phyloP scores from a whole-genome alignment of 1,140 invertebrate genomes.

The Riptortus pedestris region DNA sequence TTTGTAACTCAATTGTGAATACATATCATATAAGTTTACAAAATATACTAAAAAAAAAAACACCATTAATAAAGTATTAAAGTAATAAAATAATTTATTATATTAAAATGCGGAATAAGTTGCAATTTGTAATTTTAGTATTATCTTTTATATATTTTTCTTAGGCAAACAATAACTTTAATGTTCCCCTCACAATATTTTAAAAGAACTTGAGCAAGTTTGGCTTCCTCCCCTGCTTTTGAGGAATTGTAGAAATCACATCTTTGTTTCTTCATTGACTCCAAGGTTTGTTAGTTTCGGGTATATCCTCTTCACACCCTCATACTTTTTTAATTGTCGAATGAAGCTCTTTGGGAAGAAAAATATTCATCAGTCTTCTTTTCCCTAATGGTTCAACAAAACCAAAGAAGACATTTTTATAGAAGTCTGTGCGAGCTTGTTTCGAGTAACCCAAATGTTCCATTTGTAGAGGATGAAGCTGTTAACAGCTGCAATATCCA shows the following conservation, averaged over 20 bases:
- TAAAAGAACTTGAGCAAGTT: neutral
- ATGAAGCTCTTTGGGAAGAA: neutral
- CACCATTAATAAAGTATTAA: no score
- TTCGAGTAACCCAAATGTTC: neutral
- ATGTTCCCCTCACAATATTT: neutral
- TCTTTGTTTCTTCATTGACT: neutral
- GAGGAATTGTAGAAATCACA: neutral
- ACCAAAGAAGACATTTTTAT: neutral
- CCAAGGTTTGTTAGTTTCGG: neutral
- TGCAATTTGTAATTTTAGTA: neutral
- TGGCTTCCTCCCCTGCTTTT: neutral
- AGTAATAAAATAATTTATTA: no score
- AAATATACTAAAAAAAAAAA: no score
- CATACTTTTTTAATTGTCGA: neutral
- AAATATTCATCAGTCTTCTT: neutral
- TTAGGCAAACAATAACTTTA: neutral
- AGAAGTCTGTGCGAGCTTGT: neutral
- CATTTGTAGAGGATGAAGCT: neutral
- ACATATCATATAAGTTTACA: no score
- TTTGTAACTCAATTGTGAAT: no score
- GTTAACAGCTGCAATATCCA: neutral
- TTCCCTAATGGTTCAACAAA: neutral
- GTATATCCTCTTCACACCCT: neutral
- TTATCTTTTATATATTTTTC: no score
- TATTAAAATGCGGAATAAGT: no score